phyloP scores from a whole-genome alignment of 2,113 vertebrate species.

The Physeter macrocephalus region DNA sequence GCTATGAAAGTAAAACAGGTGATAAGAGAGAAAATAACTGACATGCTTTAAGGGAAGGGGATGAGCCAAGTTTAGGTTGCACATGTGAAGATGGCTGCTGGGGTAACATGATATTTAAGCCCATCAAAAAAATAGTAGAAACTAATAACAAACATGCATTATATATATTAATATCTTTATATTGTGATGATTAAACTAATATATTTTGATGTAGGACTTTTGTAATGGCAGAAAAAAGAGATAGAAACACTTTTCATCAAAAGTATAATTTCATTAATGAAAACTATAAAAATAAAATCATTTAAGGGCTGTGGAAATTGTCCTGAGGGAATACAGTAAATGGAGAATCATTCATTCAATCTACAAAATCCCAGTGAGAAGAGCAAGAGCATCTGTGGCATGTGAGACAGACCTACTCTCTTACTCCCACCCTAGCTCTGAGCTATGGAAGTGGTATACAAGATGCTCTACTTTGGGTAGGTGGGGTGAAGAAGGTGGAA shows the following conservation, averaged over 20 bases:
- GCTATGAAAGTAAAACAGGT: neutral
- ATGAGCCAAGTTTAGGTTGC: neutral
- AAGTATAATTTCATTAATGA: neutral
- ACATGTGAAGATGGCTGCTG: neutral
- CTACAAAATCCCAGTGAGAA: neutral
- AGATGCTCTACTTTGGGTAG: neutral
- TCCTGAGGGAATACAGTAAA: neutral
- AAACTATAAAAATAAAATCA: neutral
- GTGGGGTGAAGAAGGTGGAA: neutral
- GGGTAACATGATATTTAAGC: neutral
- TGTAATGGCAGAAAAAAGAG: neutral
- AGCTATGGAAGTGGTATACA: neutral
- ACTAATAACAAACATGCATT: neutral
- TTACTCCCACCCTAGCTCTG: too few species aligned
- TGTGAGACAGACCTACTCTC: accelerated
- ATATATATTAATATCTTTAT: neutral
- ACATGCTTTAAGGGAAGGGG: neutral
- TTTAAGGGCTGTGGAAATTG: neutral
- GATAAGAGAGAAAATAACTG: neutral
- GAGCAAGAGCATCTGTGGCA: neutral
- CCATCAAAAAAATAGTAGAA: neutral
- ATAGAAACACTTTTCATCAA: neutral
- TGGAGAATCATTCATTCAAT: neutral
- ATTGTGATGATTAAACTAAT: neutral
- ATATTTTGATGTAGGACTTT: neutral